Percentiles rank a stretch among this genome's conserved stretches.
Conservation (phyloP, 2,113 vertebrate genomes). For the Diadophis punctatus region DNA sequence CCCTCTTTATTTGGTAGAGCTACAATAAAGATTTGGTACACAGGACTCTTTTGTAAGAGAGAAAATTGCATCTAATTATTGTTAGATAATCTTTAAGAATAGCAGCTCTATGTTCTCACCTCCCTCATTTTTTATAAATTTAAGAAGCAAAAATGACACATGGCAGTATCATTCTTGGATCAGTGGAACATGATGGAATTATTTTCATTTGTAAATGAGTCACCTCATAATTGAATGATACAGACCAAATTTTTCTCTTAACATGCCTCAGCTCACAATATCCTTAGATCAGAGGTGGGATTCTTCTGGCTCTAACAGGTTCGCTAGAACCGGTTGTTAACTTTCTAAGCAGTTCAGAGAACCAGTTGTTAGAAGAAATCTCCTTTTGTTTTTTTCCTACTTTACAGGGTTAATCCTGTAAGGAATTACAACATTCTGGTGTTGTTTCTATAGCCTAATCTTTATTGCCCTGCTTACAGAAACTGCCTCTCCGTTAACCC, state of each 20-base stretch:
- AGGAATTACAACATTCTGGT: no score
- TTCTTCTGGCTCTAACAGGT: no score
- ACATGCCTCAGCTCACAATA: background rate
- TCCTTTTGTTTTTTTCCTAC: no score
- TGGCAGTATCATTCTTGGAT: background rate
- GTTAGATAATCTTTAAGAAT: constrained; percentile 6
- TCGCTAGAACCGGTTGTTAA: no score
- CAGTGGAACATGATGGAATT: background rate
- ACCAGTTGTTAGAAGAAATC: no score
- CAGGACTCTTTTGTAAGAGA: constrained; percentile 5
- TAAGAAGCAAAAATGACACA: background rate
- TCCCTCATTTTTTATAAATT: background rate
- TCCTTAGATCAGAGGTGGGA: no score
- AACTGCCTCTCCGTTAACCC: no score
- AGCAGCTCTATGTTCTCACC: background rate
- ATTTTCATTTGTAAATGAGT: background rate
- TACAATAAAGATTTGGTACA: constrained; percentile 12
- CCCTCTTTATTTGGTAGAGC: constrained; percentile 22
- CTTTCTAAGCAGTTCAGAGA: no score
- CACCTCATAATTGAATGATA: background rate
- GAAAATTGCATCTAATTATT: background rate
- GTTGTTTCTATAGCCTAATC: no score
- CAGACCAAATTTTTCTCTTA: background rate
- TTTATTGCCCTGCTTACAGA: no score
- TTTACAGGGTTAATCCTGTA: no score